A percentile compares a stretch with the other conserved stretches of the same genome.
These are phyloP conservation scores for Zeuzera pyrina DNA, from an alignment of 2,888 invertebrate genomes.

Conservation along the genomic window DNA sequence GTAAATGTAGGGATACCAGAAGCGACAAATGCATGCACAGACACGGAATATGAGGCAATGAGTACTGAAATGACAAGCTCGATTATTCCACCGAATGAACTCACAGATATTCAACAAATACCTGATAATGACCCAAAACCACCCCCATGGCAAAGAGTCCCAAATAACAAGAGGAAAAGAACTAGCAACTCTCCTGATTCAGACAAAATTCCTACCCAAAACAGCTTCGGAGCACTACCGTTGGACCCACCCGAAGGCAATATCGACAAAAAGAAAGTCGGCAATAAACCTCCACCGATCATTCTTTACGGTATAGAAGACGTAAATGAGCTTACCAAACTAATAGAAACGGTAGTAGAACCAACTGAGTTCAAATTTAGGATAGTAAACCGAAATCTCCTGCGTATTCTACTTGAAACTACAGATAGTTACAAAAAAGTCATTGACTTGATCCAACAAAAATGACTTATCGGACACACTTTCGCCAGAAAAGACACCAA, in stretches of 20 bases:
- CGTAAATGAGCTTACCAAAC: constrained; percentile 2
- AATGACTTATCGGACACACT: constrained; percentile 8
- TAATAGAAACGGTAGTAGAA: neutral
- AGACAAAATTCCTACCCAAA: constrained; percentile 1
- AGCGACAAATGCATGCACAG: neutral
- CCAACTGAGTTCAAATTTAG: neutral
- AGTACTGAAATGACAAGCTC: neutral
- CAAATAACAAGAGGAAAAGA: neutral
- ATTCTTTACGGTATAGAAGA: no score
- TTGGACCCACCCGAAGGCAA: no score
- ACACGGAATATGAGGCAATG: neutral
- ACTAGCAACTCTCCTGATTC: neutral
- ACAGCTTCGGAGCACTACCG: constrained; percentile 1
- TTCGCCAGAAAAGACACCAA: constrained; percentile 9
- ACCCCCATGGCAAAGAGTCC: neutral
- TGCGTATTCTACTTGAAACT: neutral
- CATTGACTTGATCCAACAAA: constrained; percentile 1
- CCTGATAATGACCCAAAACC: neutral
- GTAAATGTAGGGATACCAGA: neutral
- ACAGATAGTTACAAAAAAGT: constrained; percentile 6
- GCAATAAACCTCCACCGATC: neutral
- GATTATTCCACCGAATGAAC: neutral
- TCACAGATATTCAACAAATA: neutral
- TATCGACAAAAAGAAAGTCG: constrained; percentile 1
- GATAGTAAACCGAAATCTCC: neutral